phyloP scores from a whole-genome alignment of 2,888 invertebrate genomes.

The Microctonus brassicae region DNA sequence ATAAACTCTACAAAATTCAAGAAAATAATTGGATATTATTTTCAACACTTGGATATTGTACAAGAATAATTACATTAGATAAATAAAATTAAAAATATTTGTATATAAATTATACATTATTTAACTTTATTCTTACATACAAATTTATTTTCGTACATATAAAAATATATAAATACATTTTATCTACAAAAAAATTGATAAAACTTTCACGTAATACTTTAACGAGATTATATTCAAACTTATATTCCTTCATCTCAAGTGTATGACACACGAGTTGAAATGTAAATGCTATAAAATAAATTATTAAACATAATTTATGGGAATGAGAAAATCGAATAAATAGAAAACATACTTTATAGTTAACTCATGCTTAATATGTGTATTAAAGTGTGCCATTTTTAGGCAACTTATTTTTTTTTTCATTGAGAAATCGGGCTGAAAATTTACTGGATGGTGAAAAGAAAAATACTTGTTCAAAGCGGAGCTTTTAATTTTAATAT shows the following conservation, averaged over 20 bases:
- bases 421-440: too few relatives aligned
- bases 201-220: slow-evolving; percentile 6
- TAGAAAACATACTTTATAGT: too few relatives aligned
- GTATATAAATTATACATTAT: not conserved
- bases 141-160: not conserved
- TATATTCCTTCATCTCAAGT: not conserved
- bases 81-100: not conserved
- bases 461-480: too few relatives aligned
- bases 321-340: too few relatives aligned
- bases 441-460: too few relatives aligned
- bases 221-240: not conserved
- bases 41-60: too few relatives aligned
- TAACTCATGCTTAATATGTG: too few relatives aligned
- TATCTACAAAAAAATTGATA: not conserved
- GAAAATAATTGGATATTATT: too few relatives aligned
- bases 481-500: too few relatives aligned
- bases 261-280: not conserved
- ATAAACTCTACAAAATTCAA: not conserved
- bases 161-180: not conserved
- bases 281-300: not conserved
- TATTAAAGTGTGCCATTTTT: too few relatives aligned
- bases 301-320: not conserved
- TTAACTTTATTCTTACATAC: not conserved
- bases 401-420: too few relatives aligned
- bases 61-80: too few relatives aligned